phyloP scores from a whole-genome alignment of 2,797 vertebrate species.

The Crotalus adamanteus region DNA sequence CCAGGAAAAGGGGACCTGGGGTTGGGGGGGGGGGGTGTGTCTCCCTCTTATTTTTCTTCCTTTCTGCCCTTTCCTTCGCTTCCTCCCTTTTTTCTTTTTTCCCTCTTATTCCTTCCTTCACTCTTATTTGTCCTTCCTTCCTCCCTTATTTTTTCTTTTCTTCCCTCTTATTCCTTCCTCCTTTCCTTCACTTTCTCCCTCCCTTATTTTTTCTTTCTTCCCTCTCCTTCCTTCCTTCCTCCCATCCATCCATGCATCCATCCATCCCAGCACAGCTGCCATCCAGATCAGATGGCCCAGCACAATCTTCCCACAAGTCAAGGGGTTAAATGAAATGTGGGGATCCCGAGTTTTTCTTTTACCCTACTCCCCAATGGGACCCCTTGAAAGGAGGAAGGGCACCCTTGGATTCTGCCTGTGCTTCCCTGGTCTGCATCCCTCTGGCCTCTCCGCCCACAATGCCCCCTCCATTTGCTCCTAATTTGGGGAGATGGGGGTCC shows the following conservation, averaged over 20 bases:
- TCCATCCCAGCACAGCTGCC: conserved; percentile 9
- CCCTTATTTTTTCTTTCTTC: too few species aligned
- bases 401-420: not conserved
- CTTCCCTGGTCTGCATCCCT: not conserved
- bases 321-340: not conserved
- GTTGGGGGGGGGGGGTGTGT: not conserved
- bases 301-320: not conserved
- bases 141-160: too few species aligned
- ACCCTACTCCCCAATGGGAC: not conserved
- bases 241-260: too few species aligned
- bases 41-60: not conserved
- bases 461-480: not conserved
- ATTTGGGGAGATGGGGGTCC: not conserved
- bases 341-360: not conserved
- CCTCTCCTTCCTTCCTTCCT: not conserved
- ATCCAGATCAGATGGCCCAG: conserved; percentile 9
- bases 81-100: too few species aligned
- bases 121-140: too few species aligned
- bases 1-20: not conserved
- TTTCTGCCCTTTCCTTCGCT: not conserved
- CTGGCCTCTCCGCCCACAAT: not conserved
- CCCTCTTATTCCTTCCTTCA: too few species aligned
- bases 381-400: not conserved
- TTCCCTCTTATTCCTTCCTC: not conserved
- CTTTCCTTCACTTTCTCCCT: not conserved